Evolutionary conservation across 2,797 vertebrate genomes (phyloP).

Genomic region (Liasis olivaceus): DNA sequence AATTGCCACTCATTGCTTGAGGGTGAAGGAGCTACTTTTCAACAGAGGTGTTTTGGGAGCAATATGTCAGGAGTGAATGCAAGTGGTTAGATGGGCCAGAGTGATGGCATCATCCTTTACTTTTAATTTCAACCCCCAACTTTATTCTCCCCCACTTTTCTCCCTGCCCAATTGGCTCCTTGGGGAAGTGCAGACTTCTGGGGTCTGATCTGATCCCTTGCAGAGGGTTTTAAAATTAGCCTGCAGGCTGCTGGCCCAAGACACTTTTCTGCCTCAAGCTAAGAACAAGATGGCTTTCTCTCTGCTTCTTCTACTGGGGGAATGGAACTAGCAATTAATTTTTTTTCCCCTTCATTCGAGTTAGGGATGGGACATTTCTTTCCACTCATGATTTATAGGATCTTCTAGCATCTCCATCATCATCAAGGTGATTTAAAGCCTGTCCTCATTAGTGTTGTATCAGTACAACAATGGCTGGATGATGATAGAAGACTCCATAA

Average conservation of each 20-base stretch:
- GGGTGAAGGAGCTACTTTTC: neutral
- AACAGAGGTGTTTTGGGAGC: neutral
- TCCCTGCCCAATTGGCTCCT: neutral
- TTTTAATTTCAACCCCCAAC: neutral
- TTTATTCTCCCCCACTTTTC: neutral
- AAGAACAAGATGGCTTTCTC: neutral
- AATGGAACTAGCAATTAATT: neutral
- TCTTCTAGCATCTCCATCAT: neutral
- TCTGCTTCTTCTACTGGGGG: neutral
- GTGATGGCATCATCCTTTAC: neutral
- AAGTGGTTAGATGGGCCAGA: neutral
- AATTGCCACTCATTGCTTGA: neutral
- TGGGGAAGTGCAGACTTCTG: neutral
- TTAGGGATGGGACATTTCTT: neutral
- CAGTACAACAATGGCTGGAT: neutral
- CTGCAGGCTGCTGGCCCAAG: neutral
- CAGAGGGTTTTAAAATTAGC: neutral
- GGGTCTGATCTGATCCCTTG: neutral
- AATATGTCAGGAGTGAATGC: neutral
- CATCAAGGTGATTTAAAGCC: neutral
- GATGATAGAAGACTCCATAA: neutral
- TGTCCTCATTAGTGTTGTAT: neutral
- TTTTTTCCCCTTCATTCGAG: neutral
- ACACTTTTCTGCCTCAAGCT: neutral
- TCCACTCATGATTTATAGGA: neutral